phyloP scores from a whole-genome alignment of 1,140 invertebrate genomes.

The Meloidogyne floridensis region DNA sequence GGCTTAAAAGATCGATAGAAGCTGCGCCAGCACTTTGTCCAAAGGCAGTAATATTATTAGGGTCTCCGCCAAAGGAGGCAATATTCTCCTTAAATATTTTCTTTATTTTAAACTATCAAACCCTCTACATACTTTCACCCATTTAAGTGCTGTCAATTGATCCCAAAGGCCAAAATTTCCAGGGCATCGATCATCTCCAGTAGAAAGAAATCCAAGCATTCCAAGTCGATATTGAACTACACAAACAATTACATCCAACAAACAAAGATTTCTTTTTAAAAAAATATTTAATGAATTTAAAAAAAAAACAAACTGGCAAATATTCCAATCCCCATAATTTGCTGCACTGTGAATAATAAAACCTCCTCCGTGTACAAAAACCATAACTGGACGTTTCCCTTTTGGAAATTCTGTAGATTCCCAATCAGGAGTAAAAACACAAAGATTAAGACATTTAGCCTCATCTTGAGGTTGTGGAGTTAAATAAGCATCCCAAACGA shows the following conservation, averaged over 20 bases:
- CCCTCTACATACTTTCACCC: conserved; percentile 67
- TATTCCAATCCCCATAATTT: conserved; percentile 49
- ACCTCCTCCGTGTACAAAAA: conserved; percentile 47
- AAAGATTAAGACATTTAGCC: conserved; percentile 38
- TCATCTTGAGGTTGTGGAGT: conserved; percentile 39
- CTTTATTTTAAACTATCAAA: background rate
- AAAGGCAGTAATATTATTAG: conserved; percentile 69
- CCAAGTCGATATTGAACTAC: conserved; percentile 93
- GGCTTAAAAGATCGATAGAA: conserved; percentile 47
- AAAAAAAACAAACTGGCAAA: conserved; percentile 40
- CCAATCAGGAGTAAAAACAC: conserved; percentile 44
- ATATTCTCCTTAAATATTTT: conserved; percentile 30
- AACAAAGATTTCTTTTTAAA: conserved; percentile 65
- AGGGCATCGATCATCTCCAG: conserved; percentile 81
- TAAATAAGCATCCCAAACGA: conserved; percentile 42
- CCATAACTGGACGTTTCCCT: conserved; percentile 42
- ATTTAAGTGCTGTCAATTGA: conserved; percentile 86
- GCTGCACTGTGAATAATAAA: conserved; percentile 45
- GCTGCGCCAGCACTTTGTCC: conserved; percentile 76
- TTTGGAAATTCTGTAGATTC: conserved; percentile 37
- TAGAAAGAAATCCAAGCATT: conserved; percentile 71
- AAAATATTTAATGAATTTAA: background rate
- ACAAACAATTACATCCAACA: conserved; percentile 89
- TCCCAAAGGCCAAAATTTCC: conserved; percentile 87
- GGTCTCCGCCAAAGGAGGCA: conserved; percentile 65